Evolutionary conservation across 2,888 invertebrate genomes (phyloP).

Genomic region (Mimas tiliae): DNA sequence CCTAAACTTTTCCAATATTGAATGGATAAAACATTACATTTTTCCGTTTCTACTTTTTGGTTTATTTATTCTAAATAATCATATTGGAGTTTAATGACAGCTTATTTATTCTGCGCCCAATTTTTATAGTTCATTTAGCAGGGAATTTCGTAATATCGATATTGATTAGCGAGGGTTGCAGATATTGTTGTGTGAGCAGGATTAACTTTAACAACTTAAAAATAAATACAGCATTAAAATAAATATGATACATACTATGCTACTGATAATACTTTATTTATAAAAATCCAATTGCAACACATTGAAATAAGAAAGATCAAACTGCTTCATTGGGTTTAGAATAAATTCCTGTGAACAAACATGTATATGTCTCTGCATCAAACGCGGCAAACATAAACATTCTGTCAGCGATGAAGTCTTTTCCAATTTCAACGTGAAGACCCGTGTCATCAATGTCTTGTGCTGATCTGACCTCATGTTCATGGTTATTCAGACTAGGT

Average conservation of each 20-base stretch:
- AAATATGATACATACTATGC: not conserved
- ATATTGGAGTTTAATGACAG: too few relatives aligned
- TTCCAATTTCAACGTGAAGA: constrained; percentile 22
- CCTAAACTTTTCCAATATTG: not conserved
- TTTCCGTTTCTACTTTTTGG: too few relatives aligned
- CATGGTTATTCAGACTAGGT: not conserved
- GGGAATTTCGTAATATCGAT: too few relatives aligned
- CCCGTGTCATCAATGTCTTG: not conserved
- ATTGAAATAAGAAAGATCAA: not conserved
- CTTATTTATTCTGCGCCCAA: too few relatives aligned
- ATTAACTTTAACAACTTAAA: too few relatives aligned
- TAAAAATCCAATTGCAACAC: too few relatives aligned
- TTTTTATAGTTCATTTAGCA: too few relatives aligned
- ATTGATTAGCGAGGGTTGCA: too few relatives aligned
- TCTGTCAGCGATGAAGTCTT: constrained; percentile 22
- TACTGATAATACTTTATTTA: not conserved
- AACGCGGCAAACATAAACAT: not conserved
- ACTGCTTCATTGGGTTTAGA: constrained; percentile 1
- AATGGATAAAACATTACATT: too few relatives aligned
- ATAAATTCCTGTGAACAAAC: constrained; percentile 1
- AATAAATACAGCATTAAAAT: too few relatives aligned
- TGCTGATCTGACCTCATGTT: not conserved
- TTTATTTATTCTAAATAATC: too few relatives aligned
- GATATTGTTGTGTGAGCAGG: too few relatives aligned
- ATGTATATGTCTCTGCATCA: constrained; percentile 1